Conservation (phyloP, 2,797 vertebrate genomes). For the Discoglossus pictus region DNA sequence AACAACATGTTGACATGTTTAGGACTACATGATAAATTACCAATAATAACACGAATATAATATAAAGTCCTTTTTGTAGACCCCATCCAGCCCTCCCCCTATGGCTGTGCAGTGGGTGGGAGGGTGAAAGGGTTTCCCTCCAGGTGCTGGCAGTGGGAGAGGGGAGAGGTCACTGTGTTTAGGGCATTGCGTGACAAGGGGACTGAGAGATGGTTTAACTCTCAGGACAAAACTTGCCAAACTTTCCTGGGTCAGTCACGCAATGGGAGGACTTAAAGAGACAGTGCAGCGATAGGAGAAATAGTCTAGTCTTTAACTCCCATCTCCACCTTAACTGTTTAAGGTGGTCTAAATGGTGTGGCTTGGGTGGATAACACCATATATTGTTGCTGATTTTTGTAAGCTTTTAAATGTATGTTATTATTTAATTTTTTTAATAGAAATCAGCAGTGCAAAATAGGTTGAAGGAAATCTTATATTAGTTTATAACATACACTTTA, state of each 20-base stretch:
- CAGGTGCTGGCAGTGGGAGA: slow-evolving; percentile 42
- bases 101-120: slow-evolving; percentile 54
- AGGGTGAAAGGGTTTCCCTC: slow-evolving; percentile 52
- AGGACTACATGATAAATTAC: too few species aligned
- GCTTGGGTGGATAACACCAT: neutral
- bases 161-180: slow-evolving; percentile 19
- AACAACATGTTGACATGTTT: too few species aligned
- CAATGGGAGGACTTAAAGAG: slow-evolving; percentile 57
- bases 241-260: slow-evolving; percentile 66
- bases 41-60: too few species aligned
- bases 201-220: slow-evolving; percentile 54
- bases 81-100: too few species aligned
- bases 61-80: too few species aligned
- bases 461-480: too few species aligned
- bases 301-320: neutral
- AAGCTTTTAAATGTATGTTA: too few species aligned
- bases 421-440: too few species aligned
- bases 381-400: too few species aligned
- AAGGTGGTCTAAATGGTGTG: slow-evolving; percentile 13
- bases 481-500: too few species aligned
- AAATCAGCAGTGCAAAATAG: too few species aligned
- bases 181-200: slow-evolving; percentile 67
- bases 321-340: slow-evolving; percentile 38
- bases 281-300: slow-evolving; percentile 25
- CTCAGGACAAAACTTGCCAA: slow-evolving; percentile 45